These are phyloP conservation scores for Neoarius graeffei DNA, from an alignment of 2,113 vertebrate species.

Conservation along the genomic window DNA sequence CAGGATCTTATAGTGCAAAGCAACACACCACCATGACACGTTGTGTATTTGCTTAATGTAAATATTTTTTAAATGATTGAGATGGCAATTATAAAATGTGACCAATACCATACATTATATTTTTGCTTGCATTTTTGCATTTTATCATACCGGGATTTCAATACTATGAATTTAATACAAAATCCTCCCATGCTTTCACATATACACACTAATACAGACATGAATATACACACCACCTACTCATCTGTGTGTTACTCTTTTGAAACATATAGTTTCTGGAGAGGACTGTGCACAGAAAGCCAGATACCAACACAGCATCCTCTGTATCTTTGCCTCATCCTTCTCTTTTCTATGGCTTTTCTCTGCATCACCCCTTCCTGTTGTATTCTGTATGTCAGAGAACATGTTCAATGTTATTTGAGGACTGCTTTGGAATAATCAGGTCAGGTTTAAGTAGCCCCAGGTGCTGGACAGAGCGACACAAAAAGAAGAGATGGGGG, in stretches of 20 bases:
- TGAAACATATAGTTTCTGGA: not conserved
- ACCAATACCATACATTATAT: not conserved
- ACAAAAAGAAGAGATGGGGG: slow-evolving; percentile 13
- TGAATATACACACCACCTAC: not conserved
- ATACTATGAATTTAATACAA: not conserved
- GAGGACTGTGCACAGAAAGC: not conserved
- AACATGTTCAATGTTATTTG: slow-evolving; percentile 1
- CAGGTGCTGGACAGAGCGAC: slow-evolving; percentile 27
- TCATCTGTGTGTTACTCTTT: not conserved
- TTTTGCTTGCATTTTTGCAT: not conserved
- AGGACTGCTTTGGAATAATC: slow-evolving; percentile 24
- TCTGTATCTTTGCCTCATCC: not conserved
- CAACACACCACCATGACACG: not conserved
- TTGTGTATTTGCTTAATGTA: not conserved
- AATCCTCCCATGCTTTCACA: not conserved
- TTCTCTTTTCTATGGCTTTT: not conserved
- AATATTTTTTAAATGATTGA: not conserved
- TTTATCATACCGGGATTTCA: not conserved
- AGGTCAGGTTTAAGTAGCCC: slow-evolving; percentile 27
- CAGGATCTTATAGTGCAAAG: not conserved
- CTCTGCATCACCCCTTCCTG: not conserved
- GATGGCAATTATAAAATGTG: not conserved
- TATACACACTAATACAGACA: not conserved
- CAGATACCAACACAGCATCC: not conserved
- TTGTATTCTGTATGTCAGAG: not conserved